Base-by-base conservation (phyloP, 2,113 vertebrate genomes). In the Xerus inauris region DNA sequence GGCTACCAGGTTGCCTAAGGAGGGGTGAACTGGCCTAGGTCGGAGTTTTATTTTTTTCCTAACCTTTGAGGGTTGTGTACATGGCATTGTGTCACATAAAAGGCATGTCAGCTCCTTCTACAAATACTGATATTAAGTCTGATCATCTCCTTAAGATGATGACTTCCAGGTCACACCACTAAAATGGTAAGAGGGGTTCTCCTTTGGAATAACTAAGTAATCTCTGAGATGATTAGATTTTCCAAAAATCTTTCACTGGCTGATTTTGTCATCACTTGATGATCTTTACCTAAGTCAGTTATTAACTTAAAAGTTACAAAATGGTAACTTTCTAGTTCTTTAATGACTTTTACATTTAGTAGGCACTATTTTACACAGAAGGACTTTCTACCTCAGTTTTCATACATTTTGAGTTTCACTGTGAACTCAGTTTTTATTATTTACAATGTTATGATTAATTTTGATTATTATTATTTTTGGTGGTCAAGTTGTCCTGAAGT, bases 201-300 rank as follows among this genome's bases (percentile, higher is more conserved):
- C 12, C 4, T 49, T 87, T 69, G 24, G 3, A 71, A 32, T 92
- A 54, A 69, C 13, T 59, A n/a, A 32, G 38, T 64, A 57, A 81
- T 38, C 49, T 90, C 45, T 42, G 40, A 38, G 7, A 35, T 57
- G 20, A 86, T 38, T 81, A 49, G 20, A 3, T 47, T 85, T 94
- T 92, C 65, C 57, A 79, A 40, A 94, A 24, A 14, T n/a, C 45
- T 90, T 75, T 89, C 1, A 24, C 19, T 10, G 35, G 40, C 28
- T 69, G 40, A n/a, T 89, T 94, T 89, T 92, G 38, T 40, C n/a
- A 94, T 69, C 5, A 47, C 62, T n/a, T 32, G 19, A 65, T 97
- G 59, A 30, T 62, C 20, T 73, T 40, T 75, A 45, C 16, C 42
- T 73, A 79, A 59, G 77, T 40, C 26, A 62, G 3, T 89, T 49